Base-by-base conservation (phyloP, 1,140 invertebrate genomes). In the Eurosta solidaginis region DNA sequence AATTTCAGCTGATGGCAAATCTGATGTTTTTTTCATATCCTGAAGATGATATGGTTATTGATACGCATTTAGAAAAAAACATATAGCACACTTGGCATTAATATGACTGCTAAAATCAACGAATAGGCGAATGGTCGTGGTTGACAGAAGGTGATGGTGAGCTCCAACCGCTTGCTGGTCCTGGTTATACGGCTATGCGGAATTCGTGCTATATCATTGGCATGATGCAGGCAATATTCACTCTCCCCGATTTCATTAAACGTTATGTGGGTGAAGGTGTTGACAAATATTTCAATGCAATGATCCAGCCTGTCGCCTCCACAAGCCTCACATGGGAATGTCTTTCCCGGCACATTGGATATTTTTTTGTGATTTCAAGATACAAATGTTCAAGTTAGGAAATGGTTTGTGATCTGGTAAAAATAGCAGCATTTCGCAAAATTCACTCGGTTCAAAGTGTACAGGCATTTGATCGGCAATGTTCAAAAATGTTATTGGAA, bases 131-230 rank as follows among this genome's bases (percentile, higher is more conserved):
- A n/a, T n/a, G n/a, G n/a, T n/a, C n/a, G n/a, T n/a, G n/a, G n/a
- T n/a, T n/a, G n/a, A n/a, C n/a, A n/a, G n/a, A n/a, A n/a, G n/a
- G n/a, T n/a, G n/a, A n/a, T n/a, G n/a, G n/a, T n/a, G n/a, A n/a
- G n/a, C n/a, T n/a, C n/a, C n/a, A n/a, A n/a, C n/a, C n/a, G n/a
- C n/a, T n/a, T n/a, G n/a, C n/a, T n/a, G n/a, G n/a, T n/a, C n/a
- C 97, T 4, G 96, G 96, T 0, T 96, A 95, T 81, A 99, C 97
- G 1, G 98, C 98, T 9, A 92, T 99, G 85, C 91, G 92, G 22
- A 99, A 99, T 90, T 97, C 97, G 1, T 99, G 98, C 89, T 99
- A 99, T 85, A 91, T 99, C 75, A 99, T 99, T 89, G 97, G 96
- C 80, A 93, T 98, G 17, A 93, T 98, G 90, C 93, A 94, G 89